A percentile compares a stretch with the other conserved stretches of the same genome.
Conservation (phyloP, 2,888 invertebrate genomes). For the Cyrtodaria siliqua region DNA sequence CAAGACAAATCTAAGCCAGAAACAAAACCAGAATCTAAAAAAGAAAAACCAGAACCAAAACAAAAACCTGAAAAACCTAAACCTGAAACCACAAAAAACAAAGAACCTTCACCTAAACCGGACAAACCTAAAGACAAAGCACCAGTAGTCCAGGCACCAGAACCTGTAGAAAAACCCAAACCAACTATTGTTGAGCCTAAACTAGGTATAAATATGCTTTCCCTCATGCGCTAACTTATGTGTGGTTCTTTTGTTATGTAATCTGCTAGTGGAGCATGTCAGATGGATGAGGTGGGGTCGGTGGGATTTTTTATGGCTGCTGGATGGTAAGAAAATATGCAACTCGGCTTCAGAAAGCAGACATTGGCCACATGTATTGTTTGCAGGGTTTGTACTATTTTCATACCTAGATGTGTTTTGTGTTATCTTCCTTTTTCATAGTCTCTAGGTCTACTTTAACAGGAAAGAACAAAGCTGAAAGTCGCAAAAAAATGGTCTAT, state of each 20-base stretch:
- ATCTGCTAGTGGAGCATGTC: too few species aligned
- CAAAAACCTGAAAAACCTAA: conserved; percentile 9
- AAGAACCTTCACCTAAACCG: conserved; percentile 45
- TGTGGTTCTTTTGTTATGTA: too few species aligned
- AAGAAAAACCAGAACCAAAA: conserved; percentile 17
- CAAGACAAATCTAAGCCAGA: conserved; percentile 14
- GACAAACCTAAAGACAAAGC: conserved; percentile 38
- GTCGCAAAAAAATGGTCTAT: conserved; percentile 73
- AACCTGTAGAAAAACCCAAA: conserved; percentile 38
- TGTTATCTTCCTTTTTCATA: background rate
- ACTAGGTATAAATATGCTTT: background rate
- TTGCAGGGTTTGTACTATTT: too few species aligned
- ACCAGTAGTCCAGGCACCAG: conserved; percentile 36
- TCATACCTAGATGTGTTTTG: too few species aligned
- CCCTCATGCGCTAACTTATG: too few species aligned
- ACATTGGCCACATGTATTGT: too few species aligned
- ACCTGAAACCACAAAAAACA: conserved; percentile 46
- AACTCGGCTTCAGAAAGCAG: too few species aligned
- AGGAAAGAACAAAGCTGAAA: conserved; percentile 58
- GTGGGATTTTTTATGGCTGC: too few species aligned
- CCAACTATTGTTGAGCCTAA: conserved; percentile 73
- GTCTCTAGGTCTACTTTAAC: conserved; percentile 31
- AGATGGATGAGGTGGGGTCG: too few species aligned
- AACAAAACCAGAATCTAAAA: conserved; percentile 18
- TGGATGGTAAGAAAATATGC: too few species aligned